Conservation (phyloP, 2,888 invertebrate species). For the Siphonodentalium dalli region DNA sequence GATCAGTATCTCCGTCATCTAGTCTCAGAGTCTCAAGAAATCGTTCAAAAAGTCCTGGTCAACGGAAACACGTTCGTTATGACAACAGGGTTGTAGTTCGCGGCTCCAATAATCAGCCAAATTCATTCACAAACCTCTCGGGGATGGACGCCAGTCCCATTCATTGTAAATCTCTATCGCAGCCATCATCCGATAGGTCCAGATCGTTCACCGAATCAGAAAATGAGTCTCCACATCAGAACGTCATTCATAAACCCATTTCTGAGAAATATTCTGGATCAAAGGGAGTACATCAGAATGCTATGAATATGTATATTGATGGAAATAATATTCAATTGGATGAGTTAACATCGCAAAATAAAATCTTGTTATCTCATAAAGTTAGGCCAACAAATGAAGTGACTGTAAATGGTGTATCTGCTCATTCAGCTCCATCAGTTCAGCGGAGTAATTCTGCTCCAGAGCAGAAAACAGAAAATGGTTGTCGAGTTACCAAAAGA, state of each 20-base stretch:
- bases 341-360: too few species aligned
- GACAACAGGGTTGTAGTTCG: constrained; percentile 49
- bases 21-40: constrained; percentile 41
- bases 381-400: constrained; percentile 26
- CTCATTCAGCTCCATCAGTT: constrained; percentile 12
- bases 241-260: constrained; percentile 4
- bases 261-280: constrained; percentile 10
- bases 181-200: constrained; percentile 7
- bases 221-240: neutral
- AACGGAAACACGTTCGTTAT: constrained; percentile 50
- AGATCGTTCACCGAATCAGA: constrained; percentile 9
- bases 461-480: constrained; percentile 24
- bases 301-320: too few species aligned
- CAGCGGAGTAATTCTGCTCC: constrained; percentile 5
- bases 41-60: constrained; percentile 42
- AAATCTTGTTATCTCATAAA: too few species aligned
- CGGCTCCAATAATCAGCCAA: constrained; percentile 40
- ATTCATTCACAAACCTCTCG: constrained; percentile 38
- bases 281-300: too few species aligned
- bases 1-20: constrained; percentile 45
- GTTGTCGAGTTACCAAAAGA: constrained; percentile 34
- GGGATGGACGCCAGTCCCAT: constrained; percentile 29
- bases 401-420: constrained; percentile 1
- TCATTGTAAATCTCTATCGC: neutral
- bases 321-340: too few species aligned